These are phyloP conservation scores for Python bivittatus DNA, from an alignment of 2,113 vertebrate species.

Conservation along the genomic window DNA sequence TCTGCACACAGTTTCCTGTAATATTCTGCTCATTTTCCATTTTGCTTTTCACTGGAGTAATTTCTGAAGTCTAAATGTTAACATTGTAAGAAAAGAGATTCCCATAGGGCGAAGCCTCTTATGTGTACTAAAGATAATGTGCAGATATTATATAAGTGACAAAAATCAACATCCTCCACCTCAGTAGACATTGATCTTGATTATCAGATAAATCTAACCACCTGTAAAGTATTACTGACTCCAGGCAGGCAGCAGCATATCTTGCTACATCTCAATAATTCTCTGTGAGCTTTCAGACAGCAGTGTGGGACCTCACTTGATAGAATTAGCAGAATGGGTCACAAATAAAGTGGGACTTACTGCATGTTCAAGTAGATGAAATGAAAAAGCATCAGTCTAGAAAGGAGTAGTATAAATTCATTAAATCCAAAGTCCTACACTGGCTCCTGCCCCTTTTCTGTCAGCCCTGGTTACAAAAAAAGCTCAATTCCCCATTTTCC, in stretches of 20 bases:
- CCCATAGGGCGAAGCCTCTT: too few species aligned
- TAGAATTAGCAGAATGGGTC: background rate
- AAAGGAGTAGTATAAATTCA: background rate
- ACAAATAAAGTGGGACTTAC: background rate
- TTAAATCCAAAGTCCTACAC: background rate
- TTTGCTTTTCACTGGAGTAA: slow-evolving; percentile 75
- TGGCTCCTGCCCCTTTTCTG: background rate
- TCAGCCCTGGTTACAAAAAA: background rate
- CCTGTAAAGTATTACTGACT: background rate
- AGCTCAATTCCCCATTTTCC: background rate
- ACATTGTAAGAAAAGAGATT: background rate
- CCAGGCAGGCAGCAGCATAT: background rate
- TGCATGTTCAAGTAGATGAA: background rate
- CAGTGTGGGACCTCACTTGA: background rate
- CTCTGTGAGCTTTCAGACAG: background rate
- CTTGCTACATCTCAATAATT: background rate
- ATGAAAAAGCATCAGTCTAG: background rate
- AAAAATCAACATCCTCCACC: background rate
- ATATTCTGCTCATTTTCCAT: slow-evolving; percentile 77
- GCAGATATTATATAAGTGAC: background rate
- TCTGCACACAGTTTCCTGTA: slow-evolving; percentile 71
- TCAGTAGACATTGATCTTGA: background rate
- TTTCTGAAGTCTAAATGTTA: slow-evolving; percentile 83
- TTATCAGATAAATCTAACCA: background rate
- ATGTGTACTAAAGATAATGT: background rate